Base-by-base conservation (phyloP, 2,797 vertebrate species). In the Hylomyscus alleni region DNA sequence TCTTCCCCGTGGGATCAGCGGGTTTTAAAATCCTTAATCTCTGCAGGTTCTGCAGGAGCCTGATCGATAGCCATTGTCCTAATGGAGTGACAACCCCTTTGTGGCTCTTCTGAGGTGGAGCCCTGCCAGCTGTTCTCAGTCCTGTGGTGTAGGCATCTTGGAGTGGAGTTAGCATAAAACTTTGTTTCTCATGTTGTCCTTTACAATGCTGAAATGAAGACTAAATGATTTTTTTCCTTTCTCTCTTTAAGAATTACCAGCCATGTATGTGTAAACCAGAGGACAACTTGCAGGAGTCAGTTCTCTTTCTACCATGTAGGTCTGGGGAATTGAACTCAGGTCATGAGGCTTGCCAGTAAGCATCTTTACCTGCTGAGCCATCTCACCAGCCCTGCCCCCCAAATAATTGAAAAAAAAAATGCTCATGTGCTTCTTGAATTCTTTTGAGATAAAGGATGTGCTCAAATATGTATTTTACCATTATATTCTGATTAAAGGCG, bases 31-130 rank as follows among this genome's bases (percentile, higher is more conserved):
- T 44, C 76, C 81, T 92, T 95, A 24, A 58, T 92, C 62, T 92
- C 10, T 85, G 0, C 34, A 47, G 0, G 34, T 34, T 93, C 67
- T 88, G 12, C 82, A 89, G 91, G 91, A 97, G 47, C 87, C 37
- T 15, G 96, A 98, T 98, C 98, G 20, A 98, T 98, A 98, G 8
- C 97, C 97, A 98, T 98, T 98, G 98, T 91, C 94, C 89, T 97
- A 95, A 96, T 96, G 98, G 92, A 97, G 92, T 81, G 20, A 84
- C 0, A 0, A 34, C 31, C 95, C 94, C 95, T 92, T 94, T 80
- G 82, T 77, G 94, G 69, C 93, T 94, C 84, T 17, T 72, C 95
- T 95, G 89, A 93, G 92, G 85, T 97, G 97, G 97, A 97, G 31
- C 26, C 85, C 58, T 97, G 97, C 98, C 97, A 98, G 44, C 47